Base-by-base conservation (phyloP, 2,113 vertebrate species). In the Hassar affinis region DNA sequence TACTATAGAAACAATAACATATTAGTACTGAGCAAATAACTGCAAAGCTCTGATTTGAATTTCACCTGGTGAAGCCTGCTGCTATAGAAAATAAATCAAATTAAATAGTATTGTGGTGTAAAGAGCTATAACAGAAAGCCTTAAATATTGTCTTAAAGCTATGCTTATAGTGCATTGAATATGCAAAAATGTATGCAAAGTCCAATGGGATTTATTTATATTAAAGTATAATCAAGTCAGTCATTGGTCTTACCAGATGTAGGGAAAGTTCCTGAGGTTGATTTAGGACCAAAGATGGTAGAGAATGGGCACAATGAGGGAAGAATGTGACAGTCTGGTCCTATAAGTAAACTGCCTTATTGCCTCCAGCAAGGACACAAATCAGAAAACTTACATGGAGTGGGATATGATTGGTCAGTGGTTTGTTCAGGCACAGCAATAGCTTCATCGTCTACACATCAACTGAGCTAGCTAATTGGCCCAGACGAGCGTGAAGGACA, bases 401-500 rank as follows among this genome's bases (percentile, higher is more conserved):
- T 78, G 59, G 57, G 45, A 80, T 25, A 25, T 27, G 72, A 59
- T 57, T 52, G 47, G 30, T 22, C 54, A 47, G 38, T 71, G 78
- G 83, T 27, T 79, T 81, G 56, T 81, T 82, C 78, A 79, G 62
- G 52, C 33, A 75, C 56, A 83, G 69, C 76, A 80, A 74, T 81
- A 47, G 76, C 83, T 84, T 52, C 69, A 81, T 80, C 68, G 51
- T 74, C 68, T 33, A 79, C 75, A 84, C 61, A 56, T 89, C 88
- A 8, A 57, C 71, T 3, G 18, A 77, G 87, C 85, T 89, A 91
- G 92, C 87, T 92, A 91, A 95, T 93, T 6, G 81, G 89, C 90
- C 91, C 91, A 90, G 94, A 94, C 91, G 84, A 89, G 92, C 92
- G 86, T 94, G 91, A 94, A 94, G 92, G 92, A 90, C 89, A 93